Percentiles rank a stretch among this genome's conserved stretches.
These are phyloP conservation scores for Diorhabda sublineata DNA, from an alignment of 1,140 invertebrate genomes.

Conservation along the genomic window DNA sequence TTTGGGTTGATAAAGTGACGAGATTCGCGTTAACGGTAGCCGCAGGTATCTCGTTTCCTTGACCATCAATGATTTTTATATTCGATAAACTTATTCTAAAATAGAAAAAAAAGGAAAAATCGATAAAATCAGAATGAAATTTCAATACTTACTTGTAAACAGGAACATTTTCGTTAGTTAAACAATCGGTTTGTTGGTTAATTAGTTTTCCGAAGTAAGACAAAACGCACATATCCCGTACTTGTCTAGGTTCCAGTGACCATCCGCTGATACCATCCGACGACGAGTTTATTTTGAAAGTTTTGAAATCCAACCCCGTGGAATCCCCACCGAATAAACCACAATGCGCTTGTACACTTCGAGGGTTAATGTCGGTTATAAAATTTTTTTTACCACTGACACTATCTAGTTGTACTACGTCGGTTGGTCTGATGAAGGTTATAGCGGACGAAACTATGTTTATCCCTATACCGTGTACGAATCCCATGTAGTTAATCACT, in stretches of 20 bases:
- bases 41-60: constrained; percentile 26
- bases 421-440: constrained; percentile 51
- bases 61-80: constrained; percentile 30
- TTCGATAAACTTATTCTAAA: constrained; percentile 35
- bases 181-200: constrained; percentile 31
- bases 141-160: constrained; percentile 52
- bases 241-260: constrained; percentile 38
- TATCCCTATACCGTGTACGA: constrained; percentile 54
- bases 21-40: constrained; percentile 40
- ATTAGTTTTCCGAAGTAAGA: constrained; percentile 58
- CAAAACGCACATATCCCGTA: constrained; percentile 46
- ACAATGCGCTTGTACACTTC: constrained; percentile 42
- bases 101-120: constrained; percentile 22
- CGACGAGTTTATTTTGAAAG: too few relatives aligned
- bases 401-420: constrained; percentile 56
- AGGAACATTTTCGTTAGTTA: constrained; percentile 50
- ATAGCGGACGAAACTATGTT: constrained; percentile 56
- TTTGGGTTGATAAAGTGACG: constrained; percentile 36
- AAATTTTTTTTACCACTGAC: constrained; percentile 53
- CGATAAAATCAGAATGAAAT: neutral
- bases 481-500: constrained; percentile 69
- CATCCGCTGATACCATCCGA: constrained; percentile 21
- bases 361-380: constrained; percentile 43
- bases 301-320: constrained; percentile 13
- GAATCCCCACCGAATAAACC: constrained; percentile 19